These are phyloP conservation scores for Danio rerio DNA, from an alignment of 2,113 vertebrate genomes.

Conservation along the genomic window GRCz12tu NC_133178.1:40978501-40979000, in stretches of 20 bases:
- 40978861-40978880: slow-evolving; percentile 56
- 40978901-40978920: slow-evolving; percentile 65
- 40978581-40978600: slow-evolving; percentile 72
- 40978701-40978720: slow-evolving; percentile 67
- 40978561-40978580: not conserved
- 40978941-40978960: slow-evolving; percentile 62
- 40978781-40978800: slow-evolving; percentile 52
- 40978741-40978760: slow-evolving; percentile 63
- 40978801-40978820: slow-evolving; percentile 44
- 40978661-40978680: slow-evolving; percentile 73
- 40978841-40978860: slow-evolving; percentile 52
- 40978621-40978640: slow-evolving; percentile 91
- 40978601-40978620: slow-evolving; percentile 95
- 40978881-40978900: slow-evolving; percentile 59
- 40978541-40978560: not conserved
- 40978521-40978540: too few relatives aligned
- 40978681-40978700: slow-evolving; percentile 68
- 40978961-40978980: slow-evolving; percentile 64
- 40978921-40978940: slow-evolving; percentile 65
- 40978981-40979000: slow-evolving; percentile 58
- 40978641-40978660: slow-evolving; percentile 86
- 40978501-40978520: too few relatives aligned
- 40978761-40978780: slow-evolving; percentile 62
- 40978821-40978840: slow-evolving; percentile 50
- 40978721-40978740: slow-evolving; percentile 77